A percentile compares a stretch with the other conserved stretches of the same genome.
Evolutionary conservation across 2,113 vertebrate species (phyloP).

Genomic region (Illadopsis cleaveri): DNA sequence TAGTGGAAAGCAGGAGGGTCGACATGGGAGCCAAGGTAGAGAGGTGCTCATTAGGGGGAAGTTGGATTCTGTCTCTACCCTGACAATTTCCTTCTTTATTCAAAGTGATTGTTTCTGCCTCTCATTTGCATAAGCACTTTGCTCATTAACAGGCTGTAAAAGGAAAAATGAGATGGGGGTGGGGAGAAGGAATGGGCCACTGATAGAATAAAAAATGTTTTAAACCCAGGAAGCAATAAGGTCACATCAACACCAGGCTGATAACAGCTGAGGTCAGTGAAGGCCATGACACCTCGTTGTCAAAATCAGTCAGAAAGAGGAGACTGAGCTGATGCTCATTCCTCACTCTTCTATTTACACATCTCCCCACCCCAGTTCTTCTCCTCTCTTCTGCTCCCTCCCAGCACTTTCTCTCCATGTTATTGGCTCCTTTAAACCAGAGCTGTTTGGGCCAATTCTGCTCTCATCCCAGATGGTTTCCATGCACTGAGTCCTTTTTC

Average conservation of each 20-base stretch:
- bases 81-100: constrained; percentile 41
- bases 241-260: constrained; percentile 6
- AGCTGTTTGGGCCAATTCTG: background rate
- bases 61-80: background rate
- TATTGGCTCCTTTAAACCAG: background rate
- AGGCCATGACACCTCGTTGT: background rate
- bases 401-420: background rate
- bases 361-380: background rate
- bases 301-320: constrained; percentile 38
- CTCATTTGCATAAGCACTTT: constrained; percentile 67
- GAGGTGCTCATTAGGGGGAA: background rate
- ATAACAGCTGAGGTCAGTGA: constrained; percentile 41
- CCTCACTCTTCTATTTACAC: background rate
- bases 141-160: constrained; percentile 63
- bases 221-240: constrained; percentile 37
- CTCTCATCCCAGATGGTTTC: background rate
- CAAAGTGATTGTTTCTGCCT: constrained; percentile 34
- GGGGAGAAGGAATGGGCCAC: constrained; percentile 3
- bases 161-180: constrained; percentile 9
- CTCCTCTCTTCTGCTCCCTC: background rate
- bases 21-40: background rate
- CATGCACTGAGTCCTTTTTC: background rate
- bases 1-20: background rate
- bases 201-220: constrained; percentile 39
- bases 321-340: background rate